Percentiles rank a stretch among this genome's conserved stretches.
These are phyloP conservation scores for Sebastolobus altivelis DNA, from an alignment of 2,797 vertebrate genomes.

Conservation along the genomic window DNA sequence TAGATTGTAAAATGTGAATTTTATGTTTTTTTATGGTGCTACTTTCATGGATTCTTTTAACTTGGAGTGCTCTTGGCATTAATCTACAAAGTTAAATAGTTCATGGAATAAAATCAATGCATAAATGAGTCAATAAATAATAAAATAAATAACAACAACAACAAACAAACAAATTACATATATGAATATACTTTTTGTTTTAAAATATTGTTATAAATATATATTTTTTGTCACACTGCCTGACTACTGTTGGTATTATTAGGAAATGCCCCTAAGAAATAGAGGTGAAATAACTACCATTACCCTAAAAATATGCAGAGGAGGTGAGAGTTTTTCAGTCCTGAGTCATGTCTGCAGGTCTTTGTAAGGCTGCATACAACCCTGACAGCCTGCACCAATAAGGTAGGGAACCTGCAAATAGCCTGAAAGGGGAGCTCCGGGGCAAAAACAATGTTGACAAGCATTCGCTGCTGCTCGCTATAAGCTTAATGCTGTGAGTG, in stretches of 20 bases:
- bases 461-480: neutral
- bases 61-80: neutral
- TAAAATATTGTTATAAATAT: neutral
- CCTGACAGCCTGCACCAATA: neutral
- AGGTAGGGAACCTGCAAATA: neutral
- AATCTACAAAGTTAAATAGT: neutral
- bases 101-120: neutral
- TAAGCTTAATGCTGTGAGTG: neutral
- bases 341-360: neutral
- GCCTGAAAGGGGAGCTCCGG: conserved; percentile 11
- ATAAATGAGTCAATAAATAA: neutral
- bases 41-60: conserved; percentile 2
- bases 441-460: conserved; percentile 6
- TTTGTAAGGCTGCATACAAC: neutral
- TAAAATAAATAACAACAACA: neutral
- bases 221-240: neutral
- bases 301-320: neutral
- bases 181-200: neutral
- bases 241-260: neutral
- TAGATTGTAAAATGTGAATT: conserved; percentile 11
- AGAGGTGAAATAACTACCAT: neutral
- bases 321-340: neutral
- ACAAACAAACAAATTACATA: neutral
- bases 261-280: neutral
- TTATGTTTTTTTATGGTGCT: neutral